A percentile compares a stretch with the other conserved stretches of the same genome.
Conservation (phyloP, 2,888 invertebrate species). For the Onthophagus sagittarius region DNA sequence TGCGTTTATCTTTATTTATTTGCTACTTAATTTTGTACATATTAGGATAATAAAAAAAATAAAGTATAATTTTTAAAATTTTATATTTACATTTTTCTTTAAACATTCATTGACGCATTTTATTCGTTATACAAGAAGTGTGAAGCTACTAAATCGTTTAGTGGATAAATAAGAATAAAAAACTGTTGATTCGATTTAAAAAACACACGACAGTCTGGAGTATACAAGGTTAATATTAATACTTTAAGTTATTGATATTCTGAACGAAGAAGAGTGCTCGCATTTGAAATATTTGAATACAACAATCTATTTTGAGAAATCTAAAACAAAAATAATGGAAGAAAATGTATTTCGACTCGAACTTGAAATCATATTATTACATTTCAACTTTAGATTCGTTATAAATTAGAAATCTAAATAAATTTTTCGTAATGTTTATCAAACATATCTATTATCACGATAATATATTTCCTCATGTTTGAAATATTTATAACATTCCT, state of each 20-base stretch:
- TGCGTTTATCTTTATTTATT: conserved; percentile 8
- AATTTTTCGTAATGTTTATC: no score
- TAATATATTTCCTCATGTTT: background rate
- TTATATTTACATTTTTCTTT: background rate
- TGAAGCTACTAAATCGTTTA: background rate
- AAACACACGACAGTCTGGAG: background rate
- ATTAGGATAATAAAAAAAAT: background rate
- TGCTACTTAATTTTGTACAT: conserved; percentile 6
- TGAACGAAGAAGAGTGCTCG: background rate
- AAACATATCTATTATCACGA: no score
- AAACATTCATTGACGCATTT: background rate
- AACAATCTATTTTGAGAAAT: background rate
- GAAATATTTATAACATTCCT: background rate
- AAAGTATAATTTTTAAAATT: background rate
- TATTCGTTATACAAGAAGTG: background rate
- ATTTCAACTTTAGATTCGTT: no score
- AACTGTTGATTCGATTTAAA: background rate
- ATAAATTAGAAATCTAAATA: no score
- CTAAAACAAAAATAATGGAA: no score
- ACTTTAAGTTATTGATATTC: background rate
- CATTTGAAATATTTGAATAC: background rate
- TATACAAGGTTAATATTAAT: background rate
- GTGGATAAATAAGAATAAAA: background rate
- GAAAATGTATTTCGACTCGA: no score
- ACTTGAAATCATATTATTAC: no score